These are phyloP conservation scores for Pholis gunnellus DNA, from an alignment of 2,113 vertebrate genomes.

Conservation along the genomic window DNA sequence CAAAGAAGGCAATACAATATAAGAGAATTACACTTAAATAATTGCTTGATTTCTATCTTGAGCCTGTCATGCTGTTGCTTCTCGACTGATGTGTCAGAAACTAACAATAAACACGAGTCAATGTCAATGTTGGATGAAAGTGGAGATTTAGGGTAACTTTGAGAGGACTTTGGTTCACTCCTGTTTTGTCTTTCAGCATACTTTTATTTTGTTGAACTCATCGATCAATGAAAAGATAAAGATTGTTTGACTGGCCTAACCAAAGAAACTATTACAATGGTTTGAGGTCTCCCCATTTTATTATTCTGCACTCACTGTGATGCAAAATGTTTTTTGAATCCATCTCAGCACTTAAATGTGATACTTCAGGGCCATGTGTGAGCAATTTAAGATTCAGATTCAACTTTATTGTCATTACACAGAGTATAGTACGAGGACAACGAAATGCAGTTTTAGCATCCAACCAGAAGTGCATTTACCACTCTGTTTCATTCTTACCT, in stretches of 20 bases:
- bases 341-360: background rate
- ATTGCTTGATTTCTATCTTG: background rate
- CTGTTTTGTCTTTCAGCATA: background rate
- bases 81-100: background rate
- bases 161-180: background rate
- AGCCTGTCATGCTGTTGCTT: background rate
- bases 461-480: background rate
- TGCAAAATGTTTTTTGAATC: too few relatives aligned
- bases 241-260: background rate
- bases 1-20: background rate
- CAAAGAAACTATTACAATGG: background rate
- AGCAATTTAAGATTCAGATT: too few relatives aligned
- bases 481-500: background rate
- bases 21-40: background rate
- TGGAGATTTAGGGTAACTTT: background rate
- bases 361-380: background rate
- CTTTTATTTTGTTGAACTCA: background rate
- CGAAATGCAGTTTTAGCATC: too few relatives aligned
- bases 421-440: too few relatives aligned
- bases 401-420: too few relatives aligned
- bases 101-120: background rate
- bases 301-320: background rate
- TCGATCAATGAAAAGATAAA: background rate
- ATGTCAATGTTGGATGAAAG: background rate
- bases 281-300: background rate